Conservation (phyloP, 2,888 invertebrate genomes). For the Sesia bembeciformis region DNA sequence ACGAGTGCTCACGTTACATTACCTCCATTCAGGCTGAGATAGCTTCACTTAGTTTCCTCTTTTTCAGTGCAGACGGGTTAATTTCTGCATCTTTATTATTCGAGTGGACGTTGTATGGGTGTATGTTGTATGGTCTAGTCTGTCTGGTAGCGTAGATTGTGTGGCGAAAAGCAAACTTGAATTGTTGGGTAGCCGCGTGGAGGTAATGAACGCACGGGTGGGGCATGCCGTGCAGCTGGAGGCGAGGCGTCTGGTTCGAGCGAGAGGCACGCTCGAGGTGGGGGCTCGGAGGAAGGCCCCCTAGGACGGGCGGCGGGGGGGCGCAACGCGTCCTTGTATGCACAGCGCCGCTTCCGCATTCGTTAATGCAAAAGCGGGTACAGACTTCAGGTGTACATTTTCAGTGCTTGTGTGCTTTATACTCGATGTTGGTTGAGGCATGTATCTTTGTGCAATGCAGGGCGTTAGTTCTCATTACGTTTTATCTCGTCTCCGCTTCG, state of each 20-base stretch:
- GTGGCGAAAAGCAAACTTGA: constrained; percentile 72
- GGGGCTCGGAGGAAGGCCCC: constrained; percentile 18
- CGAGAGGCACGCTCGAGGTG: constrained; percentile 38
- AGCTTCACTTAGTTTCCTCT: constrained; percentile 74
- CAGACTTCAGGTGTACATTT: constrained; percentile 73
- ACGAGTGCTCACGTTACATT: constrained; percentile 64
- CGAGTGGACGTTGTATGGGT: constrained; percentile 62
- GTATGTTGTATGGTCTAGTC: constrained; percentile 32
- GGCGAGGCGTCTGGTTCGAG: constrained; percentile 65
- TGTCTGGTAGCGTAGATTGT: constrained; percentile 68
- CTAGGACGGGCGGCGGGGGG: constrained; percentile 28
- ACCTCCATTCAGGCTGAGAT: constrained; percentile 68
- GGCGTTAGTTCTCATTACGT: constrained; percentile 64
- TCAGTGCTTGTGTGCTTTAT: constrained; percentile 70
- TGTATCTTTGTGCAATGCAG: constrained; percentile 56
- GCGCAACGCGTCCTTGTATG: constrained; percentile 68
- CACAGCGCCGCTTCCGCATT: constrained; percentile 73
- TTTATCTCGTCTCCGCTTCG: constrained; percentile 38
- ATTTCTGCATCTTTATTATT: constrained; percentile 74
- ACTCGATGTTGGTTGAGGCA: constrained; percentile 54
- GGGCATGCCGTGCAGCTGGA: constrained; percentile 60
- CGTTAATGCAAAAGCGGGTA: constrained; percentile 73
- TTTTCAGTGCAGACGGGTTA: constrained; percentile 65
- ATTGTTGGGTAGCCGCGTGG: constrained; percentile 69
- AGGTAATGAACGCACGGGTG: constrained; percentile 70